Evolutionary conservation across 2,888 invertebrate species (phyloP).

Genomic region (Eupithecia vulgata): DNA sequence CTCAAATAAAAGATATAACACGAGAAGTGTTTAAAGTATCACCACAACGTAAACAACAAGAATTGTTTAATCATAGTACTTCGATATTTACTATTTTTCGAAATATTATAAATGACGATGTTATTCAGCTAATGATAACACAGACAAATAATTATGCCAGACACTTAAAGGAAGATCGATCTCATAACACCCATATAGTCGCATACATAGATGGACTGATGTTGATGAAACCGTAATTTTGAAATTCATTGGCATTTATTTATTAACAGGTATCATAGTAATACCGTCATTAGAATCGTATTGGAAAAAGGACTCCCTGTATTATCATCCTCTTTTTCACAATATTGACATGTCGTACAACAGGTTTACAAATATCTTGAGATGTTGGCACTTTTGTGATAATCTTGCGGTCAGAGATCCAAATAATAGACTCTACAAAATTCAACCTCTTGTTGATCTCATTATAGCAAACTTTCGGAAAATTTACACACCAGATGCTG

Average conservation of each 20-base stretch:
- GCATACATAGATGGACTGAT: slow-evolving; percentile 6
- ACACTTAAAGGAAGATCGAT: slow-evolving; percentile 20
- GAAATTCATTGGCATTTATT: slow-evolving; percentile 29
- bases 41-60: slow-evolving; percentile 20
- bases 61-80: slow-evolving; percentile 17
- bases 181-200: slow-evolving; percentile 20
- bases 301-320: slow-evolving; percentile 37
- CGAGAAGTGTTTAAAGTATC: slow-evolving; percentile 12
- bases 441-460: slow-evolving; percentile 32
- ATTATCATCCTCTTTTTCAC: slow-evolving; percentile 39
- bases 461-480: slow-evolving; percentile 34
- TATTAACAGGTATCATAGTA: slow-evolving; percentile 27
- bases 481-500: slow-evolving; percentile 30
- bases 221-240: slow-evolving; percentile 20
- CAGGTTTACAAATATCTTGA: slow-evolving; percentile 34
- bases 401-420: slow-evolving; percentile 30
- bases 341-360: slow-evolving; percentile 36
- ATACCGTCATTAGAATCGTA: slow-evolving; percentile 38
- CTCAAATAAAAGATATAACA: slow-evolving; percentile 17
- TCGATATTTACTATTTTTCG: slow-evolving; percentile 18
- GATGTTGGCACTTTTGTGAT: slow-evolving; percentile 38
- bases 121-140: slow-evolving; percentile 21
- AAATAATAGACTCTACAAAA: slow-evolving; percentile 34
- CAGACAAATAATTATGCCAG: slow-evolving; percentile 16
- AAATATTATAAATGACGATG: slow-evolving; percentile 21